These are phyloP conservation scores for Neofelis nebulosa DNA, from an alignment of 2,113 vertebrate genomes.

Conservation along the genomic window DNA sequence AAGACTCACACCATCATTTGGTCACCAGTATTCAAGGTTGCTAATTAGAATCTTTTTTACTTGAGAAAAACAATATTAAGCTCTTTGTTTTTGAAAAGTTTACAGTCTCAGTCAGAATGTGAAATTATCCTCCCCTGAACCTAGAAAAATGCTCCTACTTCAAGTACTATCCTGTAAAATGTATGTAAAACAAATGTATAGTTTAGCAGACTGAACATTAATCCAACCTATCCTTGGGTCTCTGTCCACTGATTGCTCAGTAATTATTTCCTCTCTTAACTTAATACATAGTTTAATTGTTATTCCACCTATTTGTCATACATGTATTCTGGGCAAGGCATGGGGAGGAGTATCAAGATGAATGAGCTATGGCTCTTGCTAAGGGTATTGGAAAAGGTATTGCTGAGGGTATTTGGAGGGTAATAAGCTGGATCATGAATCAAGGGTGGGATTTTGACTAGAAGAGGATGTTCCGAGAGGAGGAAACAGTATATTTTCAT, in stretches of 20 bases:
- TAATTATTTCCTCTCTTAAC: background rate
- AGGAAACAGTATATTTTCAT: background rate
- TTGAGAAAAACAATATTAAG: slow-evolving; percentile 31
- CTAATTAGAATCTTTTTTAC: slow-evolving; percentile 51
- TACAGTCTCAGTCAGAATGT: background rate
- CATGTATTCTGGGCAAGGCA: background rate
- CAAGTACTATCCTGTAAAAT: background rate
- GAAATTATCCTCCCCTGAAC: background rate
- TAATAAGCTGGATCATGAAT: background rate
- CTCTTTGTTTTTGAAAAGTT: slow-evolving; percentile 35
- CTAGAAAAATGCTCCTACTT: background rate
- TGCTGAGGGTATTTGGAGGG: background rate
- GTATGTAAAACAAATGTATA: background rate
- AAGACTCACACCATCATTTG: background rate
- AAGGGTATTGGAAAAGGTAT: background rate
- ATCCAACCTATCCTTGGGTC: background rate
- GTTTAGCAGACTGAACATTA: background rate
- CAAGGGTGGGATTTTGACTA: background rate
- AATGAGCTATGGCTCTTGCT: background rate
- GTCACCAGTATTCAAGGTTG: background rate
- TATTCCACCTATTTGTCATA: background rate
- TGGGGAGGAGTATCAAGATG: background rate
- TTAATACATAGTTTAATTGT: background rate
- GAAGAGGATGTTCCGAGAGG: background rate
- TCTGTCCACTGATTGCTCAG: background rate